Evolutionary conservation across 2,113 vertebrate species (phyloP).

Genomic region (Mellivora capensis): DNA sequence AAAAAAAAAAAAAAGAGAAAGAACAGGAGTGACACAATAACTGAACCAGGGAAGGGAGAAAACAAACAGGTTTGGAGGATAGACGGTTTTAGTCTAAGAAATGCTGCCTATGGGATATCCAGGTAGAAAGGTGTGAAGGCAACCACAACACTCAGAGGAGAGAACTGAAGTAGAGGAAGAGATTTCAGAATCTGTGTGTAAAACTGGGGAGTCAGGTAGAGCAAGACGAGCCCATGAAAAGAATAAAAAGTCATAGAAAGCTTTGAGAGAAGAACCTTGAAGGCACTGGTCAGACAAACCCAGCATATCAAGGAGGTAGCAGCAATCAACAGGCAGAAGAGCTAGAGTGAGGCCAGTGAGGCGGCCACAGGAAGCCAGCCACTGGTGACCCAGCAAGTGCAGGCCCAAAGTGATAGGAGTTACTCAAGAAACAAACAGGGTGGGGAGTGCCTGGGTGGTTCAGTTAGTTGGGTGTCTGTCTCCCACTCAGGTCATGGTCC

Average conservation of each 20-base stretch:
- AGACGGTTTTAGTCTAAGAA: not conserved
- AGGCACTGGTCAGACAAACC: not conserved
- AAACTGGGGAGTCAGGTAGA: not conserved
- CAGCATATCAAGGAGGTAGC: not conserved
- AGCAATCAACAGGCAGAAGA: not conserved
- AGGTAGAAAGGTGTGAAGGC: not conserved
- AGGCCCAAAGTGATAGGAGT: not conserved
- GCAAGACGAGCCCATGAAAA: not conserved
- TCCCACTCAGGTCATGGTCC: too few relatives aligned
- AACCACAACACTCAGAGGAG: not conserved
- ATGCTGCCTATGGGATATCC: not conserved
- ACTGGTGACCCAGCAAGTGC: not conserved
- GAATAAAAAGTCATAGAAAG: not conserved
- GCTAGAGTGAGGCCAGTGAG: not conserved
- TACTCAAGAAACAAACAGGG: not conserved
- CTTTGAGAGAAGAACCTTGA: not conserved
- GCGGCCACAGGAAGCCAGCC: not conserved
- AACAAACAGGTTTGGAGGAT: not conserved
- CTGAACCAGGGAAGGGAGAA: not conserved
- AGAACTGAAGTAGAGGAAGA: not conserved
- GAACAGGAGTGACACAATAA: fast-evolving
- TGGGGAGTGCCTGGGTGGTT: too few relatives aligned
- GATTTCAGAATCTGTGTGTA: not conserved
- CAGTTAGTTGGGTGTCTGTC: too few relatives aligned
- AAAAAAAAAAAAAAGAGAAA: too few relatives aligned